Evolutionary conservation across 53 echinoderm and acorn worm genomes (phyloP).

Genomic region (Arbacia lixula): DNA sequence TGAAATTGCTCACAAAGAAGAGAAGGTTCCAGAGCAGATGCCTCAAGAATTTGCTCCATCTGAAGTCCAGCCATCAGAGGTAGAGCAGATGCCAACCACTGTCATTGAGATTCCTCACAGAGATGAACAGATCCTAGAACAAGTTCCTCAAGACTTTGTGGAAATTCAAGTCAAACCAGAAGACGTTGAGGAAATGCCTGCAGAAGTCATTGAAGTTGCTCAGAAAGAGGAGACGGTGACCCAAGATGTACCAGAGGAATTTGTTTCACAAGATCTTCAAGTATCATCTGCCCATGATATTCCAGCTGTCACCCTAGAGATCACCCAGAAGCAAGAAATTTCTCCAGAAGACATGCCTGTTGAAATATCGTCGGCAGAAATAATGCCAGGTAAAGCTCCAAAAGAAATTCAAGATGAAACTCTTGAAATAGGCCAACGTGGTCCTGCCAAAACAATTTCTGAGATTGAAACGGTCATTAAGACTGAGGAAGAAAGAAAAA

Average conservation of each 20-base stretch:
- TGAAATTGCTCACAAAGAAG: conserved; percentile 47
- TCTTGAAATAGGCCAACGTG: conserved; percentile 40
- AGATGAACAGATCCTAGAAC: conserved; percentile 56
- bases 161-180: not conserved
- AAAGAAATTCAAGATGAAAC: not conserved
- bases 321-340: conserved; percentile 42
- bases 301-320: conserved; percentile 42
- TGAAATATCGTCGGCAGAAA: not conserved
- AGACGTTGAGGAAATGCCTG: conserved; percentile 38
- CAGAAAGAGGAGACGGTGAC: conserved; percentile 28
- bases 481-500: not conserved
- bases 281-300: no score
- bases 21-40: conserved; percentile 25
- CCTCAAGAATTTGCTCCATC: conserved; percentile 46
- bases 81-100: conserved; percentile 14
- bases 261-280: no score
- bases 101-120: conserved; percentile 11
- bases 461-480: conserved; percentile 23
- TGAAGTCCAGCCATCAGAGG: conserved; percentile 42
- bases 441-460: conserved; percentile 27
- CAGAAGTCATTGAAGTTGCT: conserved; percentile 26
- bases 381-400: conserved; percentile 40
- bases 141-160: conserved; percentile 34
- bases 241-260: conserved; percentile 48
- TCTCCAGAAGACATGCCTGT: conserved; percentile 43